These are phyloP conservation scores for Perognathus longimembris DNA, from an alignment of 2,113 vertebrate species.

Conservation along the genomic window DNA sequence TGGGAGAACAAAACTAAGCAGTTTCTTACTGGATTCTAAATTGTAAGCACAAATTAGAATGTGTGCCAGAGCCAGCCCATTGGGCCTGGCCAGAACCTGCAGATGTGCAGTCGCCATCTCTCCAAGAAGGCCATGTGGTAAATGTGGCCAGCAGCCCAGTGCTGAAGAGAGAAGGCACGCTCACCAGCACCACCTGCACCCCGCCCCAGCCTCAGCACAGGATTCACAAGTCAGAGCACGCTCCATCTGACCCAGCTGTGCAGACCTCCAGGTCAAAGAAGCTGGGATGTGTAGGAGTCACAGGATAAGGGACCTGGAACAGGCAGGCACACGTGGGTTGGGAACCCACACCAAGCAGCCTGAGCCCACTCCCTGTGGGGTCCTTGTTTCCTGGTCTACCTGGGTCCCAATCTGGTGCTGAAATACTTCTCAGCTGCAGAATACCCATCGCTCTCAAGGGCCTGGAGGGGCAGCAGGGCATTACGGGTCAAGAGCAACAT, in stretches of 20 bases:
- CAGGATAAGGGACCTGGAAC: accelerated
- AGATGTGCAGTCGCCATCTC: accelerated
- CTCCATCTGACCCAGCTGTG: too few relatives aligned
- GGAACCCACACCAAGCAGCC: background rate
- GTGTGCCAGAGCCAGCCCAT: accelerated
- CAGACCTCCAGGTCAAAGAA: background rate
- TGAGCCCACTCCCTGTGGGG: background rate
- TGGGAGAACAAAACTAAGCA: background rate
- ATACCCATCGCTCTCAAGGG: background rate
- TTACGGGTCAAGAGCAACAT: too few relatives aligned
- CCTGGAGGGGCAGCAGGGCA: accelerated
- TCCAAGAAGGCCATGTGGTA: background rate
- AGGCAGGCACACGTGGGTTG: background rate
- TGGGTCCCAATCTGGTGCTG: background rate
- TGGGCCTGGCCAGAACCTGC: background rate
- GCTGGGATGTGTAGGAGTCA: background rate
- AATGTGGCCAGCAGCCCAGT: background rate
- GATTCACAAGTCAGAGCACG: background rate
- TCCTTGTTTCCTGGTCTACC: background rate
- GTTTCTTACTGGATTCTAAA: background rate
- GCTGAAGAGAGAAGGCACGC: background rate
- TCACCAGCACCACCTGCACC: too few relatives aligned
- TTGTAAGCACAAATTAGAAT: background rate
- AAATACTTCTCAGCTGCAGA: background rate
- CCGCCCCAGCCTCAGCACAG: background rate